Evolutionary conservation across 2,797 vertebrate species (phyloP).

Genomic region (Chrysolophus pictus): DNA sequence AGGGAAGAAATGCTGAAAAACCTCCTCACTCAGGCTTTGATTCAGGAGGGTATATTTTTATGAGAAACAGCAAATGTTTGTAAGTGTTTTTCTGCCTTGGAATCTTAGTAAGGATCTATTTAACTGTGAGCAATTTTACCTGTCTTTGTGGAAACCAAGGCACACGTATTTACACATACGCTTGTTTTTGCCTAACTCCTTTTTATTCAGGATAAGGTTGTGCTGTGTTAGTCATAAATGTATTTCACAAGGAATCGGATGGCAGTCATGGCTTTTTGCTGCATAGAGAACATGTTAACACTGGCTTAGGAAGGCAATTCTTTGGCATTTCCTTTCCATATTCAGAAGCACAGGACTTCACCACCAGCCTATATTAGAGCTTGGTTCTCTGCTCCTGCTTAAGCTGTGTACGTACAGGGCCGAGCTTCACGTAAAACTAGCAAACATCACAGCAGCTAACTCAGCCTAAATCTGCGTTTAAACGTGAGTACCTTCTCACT

Average conservation of each 20-base stretch:
- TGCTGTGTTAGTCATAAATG: neutral
- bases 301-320: neutral
- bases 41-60: neutral
- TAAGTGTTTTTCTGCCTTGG: constrained; percentile 4
- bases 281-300: neutral
- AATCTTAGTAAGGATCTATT: neutral
- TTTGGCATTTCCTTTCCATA: constrained; percentile 30
- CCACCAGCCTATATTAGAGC: constrained; percentile 1
- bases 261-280: neutral
- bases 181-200: neutral
- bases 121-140: neutral
- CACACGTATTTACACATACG: neutral
- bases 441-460: neutral
- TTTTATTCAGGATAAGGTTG: neutral
- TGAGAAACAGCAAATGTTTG: neutral
- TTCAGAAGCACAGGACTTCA: constrained; percentile 49
- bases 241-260: neutral
- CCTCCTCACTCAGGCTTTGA: neutral
- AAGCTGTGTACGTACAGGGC: neutral
- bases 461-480: neutral
- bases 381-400: neutral
- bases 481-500: neutral
- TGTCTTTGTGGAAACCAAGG: neutral
- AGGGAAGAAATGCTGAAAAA: neutral
- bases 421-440: neutral